Base-by-base conservation (phyloP, 1,140 invertebrate species). In the Berghia stephanieae region DNA sequence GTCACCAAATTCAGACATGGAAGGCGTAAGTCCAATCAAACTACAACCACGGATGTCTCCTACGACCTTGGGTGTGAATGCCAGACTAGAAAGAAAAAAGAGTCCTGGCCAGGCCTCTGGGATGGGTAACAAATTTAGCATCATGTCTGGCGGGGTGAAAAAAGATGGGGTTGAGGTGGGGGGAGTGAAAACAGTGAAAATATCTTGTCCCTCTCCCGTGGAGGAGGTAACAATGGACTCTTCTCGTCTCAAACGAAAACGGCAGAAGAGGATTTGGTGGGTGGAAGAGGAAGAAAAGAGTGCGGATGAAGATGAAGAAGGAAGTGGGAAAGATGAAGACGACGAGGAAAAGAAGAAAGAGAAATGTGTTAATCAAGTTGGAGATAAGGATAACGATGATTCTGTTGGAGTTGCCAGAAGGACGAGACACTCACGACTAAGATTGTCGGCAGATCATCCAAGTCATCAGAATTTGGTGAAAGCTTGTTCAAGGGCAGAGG, bases 201-300 rank as follows among this genome's bases (percentile, higher is more conserved):
- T 76, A 36, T 43, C 43, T 24, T 66, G 42, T 24, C 74, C 74
- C 10, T 43, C 46, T 8, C 27, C 52, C 31, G 31, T 76, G 40
- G 1, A 66, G 6, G 74, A 76, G n/a, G 43, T 76, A 5, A 68
- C n/a, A n/a, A 38, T 76, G 16, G 52, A 43, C 3, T 34, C 60
- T 43, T 10, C 38, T 3, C 60, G 44, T 34, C 63, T 43, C 1
- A 76, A 76, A 60, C 49, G 63, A 4, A 60, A 40, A 10, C 27
- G 74, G n/a, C 57, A 46, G 34, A 67, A 68, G 74, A 66, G 74
- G 27, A 49, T 76, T 8, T 76, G 74, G 74, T 76, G 74, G 74
- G 63, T 76, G 27, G 74, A 76, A 24, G 60, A 40, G 18, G 38
- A 34, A 10, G 36, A 63, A 27, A 27, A 31, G 2, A 34, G 8